Percentiles rank a stretch among this genome's conserved stretches.
phyloP scores from a whole-genome alignment of 2,888 invertebrate genomes.

The Leptopterna dolabrata region DNA sequence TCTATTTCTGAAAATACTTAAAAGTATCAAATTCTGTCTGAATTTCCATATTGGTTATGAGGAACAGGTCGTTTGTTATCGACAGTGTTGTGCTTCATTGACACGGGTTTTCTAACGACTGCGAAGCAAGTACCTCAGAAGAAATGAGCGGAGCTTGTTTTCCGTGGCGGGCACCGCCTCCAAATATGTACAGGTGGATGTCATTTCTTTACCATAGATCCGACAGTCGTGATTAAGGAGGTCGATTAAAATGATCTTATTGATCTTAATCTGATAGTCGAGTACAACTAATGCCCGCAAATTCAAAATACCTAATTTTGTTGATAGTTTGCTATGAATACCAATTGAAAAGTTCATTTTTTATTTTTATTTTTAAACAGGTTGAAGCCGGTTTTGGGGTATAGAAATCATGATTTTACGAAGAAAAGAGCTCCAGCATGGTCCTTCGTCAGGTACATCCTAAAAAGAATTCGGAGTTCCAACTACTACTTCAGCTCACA shows the following conservation, averaged over 20 bases:
- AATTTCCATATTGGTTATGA: too few species aligned
- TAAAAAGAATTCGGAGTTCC: neutral
- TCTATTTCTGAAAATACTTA: too few species aligned
- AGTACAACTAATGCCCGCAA: too few species aligned
- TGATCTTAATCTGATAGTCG: too few species aligned
- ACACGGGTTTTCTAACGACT: too few species aligned
- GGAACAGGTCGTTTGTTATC: too few species aligned
- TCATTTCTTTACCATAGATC: neutral
- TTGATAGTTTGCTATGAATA: neutral
- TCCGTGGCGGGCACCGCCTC: constrained; percentile 34
- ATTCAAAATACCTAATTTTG: neutral
- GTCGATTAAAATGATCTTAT: too few species aligned
- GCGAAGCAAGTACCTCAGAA: neutral
- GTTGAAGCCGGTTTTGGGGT: constrained; percentile 28
- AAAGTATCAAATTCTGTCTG: too few species aligned
- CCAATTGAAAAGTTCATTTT: neutral
- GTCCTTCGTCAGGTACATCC: constrained; percentile 42
- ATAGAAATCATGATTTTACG: constrained; percentile 40
- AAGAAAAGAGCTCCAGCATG: constrained; percentile 45
- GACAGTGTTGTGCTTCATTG: too few species aligned
- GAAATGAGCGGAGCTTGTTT: neutral
- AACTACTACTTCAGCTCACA: too few species aligned
- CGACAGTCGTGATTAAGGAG: too few species aligned
- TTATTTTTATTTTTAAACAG: neutral
- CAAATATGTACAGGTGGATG: constrained; percentile 19